These are phyloP conservation scores for Cheirogaleus medius DNA, from an alignment of 2,113 vertebrate species.

Conservation along the genomic window DNA sequence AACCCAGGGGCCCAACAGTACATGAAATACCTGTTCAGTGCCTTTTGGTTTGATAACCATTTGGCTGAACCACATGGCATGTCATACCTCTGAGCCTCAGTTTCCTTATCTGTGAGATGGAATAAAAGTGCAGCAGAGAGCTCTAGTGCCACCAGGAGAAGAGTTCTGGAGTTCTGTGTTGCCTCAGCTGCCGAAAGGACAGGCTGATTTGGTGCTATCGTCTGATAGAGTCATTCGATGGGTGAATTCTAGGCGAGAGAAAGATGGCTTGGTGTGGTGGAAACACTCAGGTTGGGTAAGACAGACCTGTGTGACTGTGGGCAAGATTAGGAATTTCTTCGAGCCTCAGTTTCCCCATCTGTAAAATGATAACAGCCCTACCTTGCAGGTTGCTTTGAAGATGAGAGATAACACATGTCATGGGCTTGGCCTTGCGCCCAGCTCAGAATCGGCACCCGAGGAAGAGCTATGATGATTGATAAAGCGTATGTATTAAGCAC, in stretches of 20 bases:
- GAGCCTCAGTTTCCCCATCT: neutral
- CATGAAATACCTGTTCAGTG: neutral
- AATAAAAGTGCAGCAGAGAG: neutral
- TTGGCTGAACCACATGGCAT: neutral
- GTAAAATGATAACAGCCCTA: neutral
- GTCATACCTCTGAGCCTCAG: neutral
- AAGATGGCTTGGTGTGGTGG: neutral
- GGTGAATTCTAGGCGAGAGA: neutral
- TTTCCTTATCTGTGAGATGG: neutral
- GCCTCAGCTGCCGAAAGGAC: neutral
- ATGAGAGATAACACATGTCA: neutral
- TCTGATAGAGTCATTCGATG: neutral
- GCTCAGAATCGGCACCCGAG: neutral
- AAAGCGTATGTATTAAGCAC: rapidly evolving
- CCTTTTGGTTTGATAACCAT: neutral
- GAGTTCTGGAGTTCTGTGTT: neutral
- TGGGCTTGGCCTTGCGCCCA: neutral
- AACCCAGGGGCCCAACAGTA: rapidly evolving
- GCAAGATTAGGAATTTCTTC: neutral
- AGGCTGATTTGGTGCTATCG: neutral
- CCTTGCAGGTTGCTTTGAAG: neutral
- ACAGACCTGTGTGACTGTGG: neutral
- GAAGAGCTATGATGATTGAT: neutral
- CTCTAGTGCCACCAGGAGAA: neutral
- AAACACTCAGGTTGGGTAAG: neutral